Evolutionary conservation across 2,797 vertebrate genomes (phyloP).

Genomic region (Acomys russatus): DNA sequence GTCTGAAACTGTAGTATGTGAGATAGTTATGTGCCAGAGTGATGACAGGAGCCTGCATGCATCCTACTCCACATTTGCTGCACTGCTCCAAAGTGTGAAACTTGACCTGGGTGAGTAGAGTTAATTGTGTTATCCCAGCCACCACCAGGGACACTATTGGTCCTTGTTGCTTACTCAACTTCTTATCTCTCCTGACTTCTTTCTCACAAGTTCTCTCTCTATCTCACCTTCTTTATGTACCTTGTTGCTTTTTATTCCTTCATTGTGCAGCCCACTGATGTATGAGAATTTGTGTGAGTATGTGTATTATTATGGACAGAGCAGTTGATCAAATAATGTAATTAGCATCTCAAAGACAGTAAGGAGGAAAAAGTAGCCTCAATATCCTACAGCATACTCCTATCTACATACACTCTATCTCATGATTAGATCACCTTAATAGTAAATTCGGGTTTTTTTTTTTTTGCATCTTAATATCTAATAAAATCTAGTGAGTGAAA

Average conservation of each 20-base stretch:
- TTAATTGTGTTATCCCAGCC: slow-evolving; percentile 81
- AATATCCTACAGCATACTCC: background rate
- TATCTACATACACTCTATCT: background rate
- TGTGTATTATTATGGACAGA: background rate
- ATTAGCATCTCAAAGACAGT: background rate
- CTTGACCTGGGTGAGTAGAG: slow-evolving; percentile 79
- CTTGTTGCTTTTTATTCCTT: background rate
- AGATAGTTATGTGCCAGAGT: slow-evolving; percentile 78
- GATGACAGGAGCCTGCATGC: slow-evolving; percentile 66
- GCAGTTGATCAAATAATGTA: background rate
- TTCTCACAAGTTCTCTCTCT: background rate
- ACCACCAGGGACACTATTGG: slow-evolving; percentile 83
- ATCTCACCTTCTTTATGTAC: background rate
- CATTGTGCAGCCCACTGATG: background rate
- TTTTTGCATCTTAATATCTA: background rate
- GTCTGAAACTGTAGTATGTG: slow-evolving; percentile 69
- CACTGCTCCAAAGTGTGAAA: slow-evolving; percentile 69
- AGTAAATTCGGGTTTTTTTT: background rate
- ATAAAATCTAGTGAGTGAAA: background rate
- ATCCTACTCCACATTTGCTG: slow-evolving; percentile 50
- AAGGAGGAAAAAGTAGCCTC: background rate
- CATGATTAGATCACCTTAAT: background rate
- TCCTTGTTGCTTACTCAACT: slow-evolving; percentile 40
- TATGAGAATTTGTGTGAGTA: background rate
- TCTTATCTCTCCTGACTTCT: slow-evolving; percentile 12